These are phyloP conservation scores for Batillaria attramentaria DNA, from an alignment of 1,140 invertebrate species.

Conservation along the genomic window DNA sequence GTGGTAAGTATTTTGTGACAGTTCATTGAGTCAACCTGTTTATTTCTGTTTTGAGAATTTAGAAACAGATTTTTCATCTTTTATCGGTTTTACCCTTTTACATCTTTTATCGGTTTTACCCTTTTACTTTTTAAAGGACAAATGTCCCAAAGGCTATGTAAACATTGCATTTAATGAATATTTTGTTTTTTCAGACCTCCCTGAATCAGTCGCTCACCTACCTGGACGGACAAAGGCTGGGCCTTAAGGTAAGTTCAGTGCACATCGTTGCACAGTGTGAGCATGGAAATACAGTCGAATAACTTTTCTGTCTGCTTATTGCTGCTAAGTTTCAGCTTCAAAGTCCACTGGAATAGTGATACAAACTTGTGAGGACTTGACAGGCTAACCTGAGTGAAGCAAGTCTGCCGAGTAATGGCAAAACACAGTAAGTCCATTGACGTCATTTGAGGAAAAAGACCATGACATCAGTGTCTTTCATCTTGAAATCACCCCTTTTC, in stretches of 20 bases:
- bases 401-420: too few species aligned
- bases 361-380: not conserved
- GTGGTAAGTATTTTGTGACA: conserved; percentile 11
- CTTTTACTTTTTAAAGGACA: not conserved
- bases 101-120: not conserved
- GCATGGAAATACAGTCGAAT: too few species aligned
- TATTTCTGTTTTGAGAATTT: not conserved
- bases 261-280: not conserved
- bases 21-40: not conserved
- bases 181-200: not conserved
- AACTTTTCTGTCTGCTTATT: not conserved
- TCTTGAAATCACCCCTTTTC: too few species aligned
- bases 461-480: too few species aligned
- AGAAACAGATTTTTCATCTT: not conserved
- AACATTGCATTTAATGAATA: not conserved
- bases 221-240: not conserved
- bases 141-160: not conserved
- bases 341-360: not conserved
- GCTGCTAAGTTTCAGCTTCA: not conserved
- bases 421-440: too few species aligned
- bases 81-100: not conserved
- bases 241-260: not conserved
- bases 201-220: not conserved
- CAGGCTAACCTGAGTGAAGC: too few species aligned
- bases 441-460: too few species aligned